phyloP scores from a whole-genome alignment of 2,888 invertebrate species.

The Cordylochernes scorpioides region DNA sequence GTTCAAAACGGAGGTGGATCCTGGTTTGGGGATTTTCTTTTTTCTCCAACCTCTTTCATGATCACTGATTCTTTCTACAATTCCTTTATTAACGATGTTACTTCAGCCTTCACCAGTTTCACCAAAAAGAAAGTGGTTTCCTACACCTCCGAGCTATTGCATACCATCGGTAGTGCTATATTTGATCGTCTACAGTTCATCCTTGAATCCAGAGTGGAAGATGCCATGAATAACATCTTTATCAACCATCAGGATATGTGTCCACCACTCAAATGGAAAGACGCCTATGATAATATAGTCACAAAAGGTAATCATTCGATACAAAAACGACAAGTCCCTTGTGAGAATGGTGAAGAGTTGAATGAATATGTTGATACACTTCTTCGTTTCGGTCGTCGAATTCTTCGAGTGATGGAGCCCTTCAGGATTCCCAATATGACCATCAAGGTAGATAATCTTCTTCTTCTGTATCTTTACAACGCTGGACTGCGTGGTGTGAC shows the following conservation, averaged over 20 bases:
- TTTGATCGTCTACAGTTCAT: not conserved
- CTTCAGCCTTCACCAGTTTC: not conserved
- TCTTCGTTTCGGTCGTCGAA: conserved; percentile 14
- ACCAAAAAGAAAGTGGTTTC: not conserved
- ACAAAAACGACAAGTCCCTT: conserved; percentile 15
- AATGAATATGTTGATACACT: conserved; percentile 16
- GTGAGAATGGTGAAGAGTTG: conserved; percentile 14
- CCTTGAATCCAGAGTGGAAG: not conserved
- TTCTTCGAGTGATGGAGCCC: conserved; percentile 15
- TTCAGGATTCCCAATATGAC: conserved; percentile 14
- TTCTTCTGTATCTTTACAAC: conserved; percentile 14
- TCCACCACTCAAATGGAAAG: conserved; percentile 5
- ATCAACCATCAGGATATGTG: conserved; percentile 11
- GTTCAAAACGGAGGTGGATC: not conserved
- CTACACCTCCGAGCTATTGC: not conserved
- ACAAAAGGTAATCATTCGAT: too few species aligned
- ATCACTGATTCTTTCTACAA: too few species aligned
- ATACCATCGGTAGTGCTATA: not conserved
- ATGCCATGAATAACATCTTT: too few species aligned
- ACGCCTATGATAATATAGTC: conserved; percentile 7
- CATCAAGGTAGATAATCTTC: too few species aligned
- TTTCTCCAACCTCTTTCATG: too few species aligned
- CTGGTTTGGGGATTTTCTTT: not conserved
- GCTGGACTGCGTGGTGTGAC: conserved; percentile 13
- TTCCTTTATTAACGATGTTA: too few species aligned